Conservation (phyloP, 2,113 vertebrate species). For the Podilymbus podiceps region DNA sequence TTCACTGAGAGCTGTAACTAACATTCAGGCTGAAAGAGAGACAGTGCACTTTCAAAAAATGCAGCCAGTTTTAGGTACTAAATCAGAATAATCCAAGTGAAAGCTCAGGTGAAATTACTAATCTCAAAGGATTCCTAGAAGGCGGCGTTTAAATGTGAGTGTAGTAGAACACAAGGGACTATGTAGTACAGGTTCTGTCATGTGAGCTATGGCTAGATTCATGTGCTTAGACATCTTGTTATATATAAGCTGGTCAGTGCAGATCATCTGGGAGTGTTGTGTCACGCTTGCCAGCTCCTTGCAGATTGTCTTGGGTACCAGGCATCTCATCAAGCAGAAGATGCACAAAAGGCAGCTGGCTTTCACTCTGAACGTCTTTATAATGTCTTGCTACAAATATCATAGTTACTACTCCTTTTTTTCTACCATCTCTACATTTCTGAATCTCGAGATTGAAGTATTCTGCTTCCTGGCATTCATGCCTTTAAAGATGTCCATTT, state of each 20-base stretch:
- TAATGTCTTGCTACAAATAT: background rate
- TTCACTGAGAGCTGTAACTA: background rate
- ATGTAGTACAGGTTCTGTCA: fast-evolving
- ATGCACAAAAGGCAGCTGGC: background rate
- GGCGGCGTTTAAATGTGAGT: background rate
- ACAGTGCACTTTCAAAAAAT: background rate
- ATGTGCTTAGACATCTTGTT: background rate
- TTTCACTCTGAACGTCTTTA: background rate
- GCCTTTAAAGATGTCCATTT: background rate
- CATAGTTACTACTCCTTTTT: background rate
- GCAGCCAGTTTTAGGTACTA: background rate
- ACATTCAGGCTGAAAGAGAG: background rate
- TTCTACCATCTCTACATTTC: background rate
- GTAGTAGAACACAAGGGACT: background rate
- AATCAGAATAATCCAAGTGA: background rate
- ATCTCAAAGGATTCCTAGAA: background rate
- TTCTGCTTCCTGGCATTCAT: background rate
- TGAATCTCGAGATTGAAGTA: background rate
- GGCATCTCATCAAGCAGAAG: background rate
- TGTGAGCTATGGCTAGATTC: background rate
- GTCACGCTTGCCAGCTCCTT: background rate
- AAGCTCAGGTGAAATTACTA: background rate
- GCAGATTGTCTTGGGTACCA: background rate
- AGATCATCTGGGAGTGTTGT: background rate
- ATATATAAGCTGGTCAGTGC: background rate